Base-by-base conservation (phyloP, 1,140 invertebrate genomes). In the Eueides isabella region DNA sequence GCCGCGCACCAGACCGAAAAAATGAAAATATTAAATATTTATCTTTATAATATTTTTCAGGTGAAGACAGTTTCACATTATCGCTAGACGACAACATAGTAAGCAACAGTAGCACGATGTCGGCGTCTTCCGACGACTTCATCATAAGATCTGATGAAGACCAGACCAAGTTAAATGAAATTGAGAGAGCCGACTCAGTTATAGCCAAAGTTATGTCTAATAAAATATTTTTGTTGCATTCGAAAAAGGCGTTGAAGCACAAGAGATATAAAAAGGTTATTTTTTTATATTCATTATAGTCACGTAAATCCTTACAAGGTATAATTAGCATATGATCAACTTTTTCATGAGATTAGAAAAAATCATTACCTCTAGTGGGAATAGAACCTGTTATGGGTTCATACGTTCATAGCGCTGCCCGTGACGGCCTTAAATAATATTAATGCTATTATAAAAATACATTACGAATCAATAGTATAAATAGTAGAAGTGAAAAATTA, bases 131-230 rank as follows among this genome's bases (percentile, higher is more conserved):
- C 33, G 33, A 66, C 33, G 35, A 72, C 29, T 12, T 74, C 12
- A 71, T 70, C 0, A 61, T 76, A 9, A 68, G 66, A 44, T 62
- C 64, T 66, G 75, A 75, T 65, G 48, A 82, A 55, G 67, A 67
- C 5, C 11, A 41, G 12, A 38, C 23, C 2, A 72, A 72, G 26
- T 48, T 74, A n/a, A 71, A 80, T 28, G 48, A 80, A 61, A 76
- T 80, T 14, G 44, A 71, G 16, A 68, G 78, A 26, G 87, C 87
- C 0, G 85, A 91, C 41, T 85, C 84, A 1, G 87, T 90, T 0
- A 88, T 91, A 55, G 84, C 87, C 0, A 88, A 89, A 70, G 85
- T 89, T 0, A 87, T 88, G 74, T 83, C 84, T 0, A 91, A 88
- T 62, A 81, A 89, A 61, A 78, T 88, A 28, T 92, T 92, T 71